These are phyloP conservation scores for Echinops telfairi DNA, from an alignment of 2,113 vertebrate species.

Conservation along the genomic window DNA sequence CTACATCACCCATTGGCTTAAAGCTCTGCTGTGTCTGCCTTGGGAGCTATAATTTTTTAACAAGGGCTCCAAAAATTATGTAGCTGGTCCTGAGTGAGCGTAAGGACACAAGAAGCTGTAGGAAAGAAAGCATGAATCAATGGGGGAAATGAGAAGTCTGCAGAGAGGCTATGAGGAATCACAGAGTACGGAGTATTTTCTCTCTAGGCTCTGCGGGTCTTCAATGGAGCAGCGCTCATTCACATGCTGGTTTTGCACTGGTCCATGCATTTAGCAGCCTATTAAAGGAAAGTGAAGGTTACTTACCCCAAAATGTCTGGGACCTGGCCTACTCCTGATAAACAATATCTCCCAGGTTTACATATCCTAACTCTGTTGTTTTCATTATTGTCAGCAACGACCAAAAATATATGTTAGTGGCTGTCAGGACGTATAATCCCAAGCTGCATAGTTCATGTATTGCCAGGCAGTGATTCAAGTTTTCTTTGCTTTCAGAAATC, in stretches of 20 bases:
- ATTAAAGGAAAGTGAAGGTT: background rate
- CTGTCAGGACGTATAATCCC: too few species aligned
- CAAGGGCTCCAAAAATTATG: background rate
- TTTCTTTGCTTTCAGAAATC: too few species aligned
- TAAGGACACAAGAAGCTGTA: background rate
- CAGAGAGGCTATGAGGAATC: background rate
- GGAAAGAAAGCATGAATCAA: constrained; percentile 11
- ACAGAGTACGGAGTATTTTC: background rate
- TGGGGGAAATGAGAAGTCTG: background rate
- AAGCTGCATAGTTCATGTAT: too few species aligned
- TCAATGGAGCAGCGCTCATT: background rate
- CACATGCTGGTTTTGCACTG: background rate
- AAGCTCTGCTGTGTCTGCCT: background rate
- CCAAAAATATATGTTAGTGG: too few species aligned
- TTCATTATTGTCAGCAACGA: too few species aligned
- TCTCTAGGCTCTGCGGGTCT: background rate
- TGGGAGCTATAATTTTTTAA: constrained; percentile 35
- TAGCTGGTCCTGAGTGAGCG: background rate
- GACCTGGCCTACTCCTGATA: constrained; percentile 23
- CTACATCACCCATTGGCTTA: background rate
- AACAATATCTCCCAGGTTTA: background rate
- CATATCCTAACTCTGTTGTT: too few species aligned
- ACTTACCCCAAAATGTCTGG: background rate
- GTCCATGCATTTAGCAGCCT: background rate
- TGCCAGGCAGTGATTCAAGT: too few species aligned